Conservation (phyloP, 2,797 vertebrate genomes). For the Fringilla coelebs region DNA sequence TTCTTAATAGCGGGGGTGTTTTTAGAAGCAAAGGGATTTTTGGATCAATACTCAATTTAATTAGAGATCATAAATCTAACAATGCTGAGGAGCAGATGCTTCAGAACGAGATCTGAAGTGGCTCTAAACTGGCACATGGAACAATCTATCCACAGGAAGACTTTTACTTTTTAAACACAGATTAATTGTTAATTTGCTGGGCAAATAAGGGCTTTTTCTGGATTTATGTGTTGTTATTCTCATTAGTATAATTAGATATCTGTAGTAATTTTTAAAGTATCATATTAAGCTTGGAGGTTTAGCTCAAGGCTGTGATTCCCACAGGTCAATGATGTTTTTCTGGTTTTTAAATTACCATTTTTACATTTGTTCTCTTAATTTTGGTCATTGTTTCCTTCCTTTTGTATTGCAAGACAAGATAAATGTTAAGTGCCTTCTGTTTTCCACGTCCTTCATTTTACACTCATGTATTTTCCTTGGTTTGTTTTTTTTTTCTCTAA, state of each 20-base stretch:
- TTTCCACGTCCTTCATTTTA: background rate
- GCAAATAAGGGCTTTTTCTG: background rate
- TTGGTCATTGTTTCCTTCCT: constrained; percentile 5
- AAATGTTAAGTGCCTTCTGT: constrained; percentile 56
- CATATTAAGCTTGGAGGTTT: background rate
- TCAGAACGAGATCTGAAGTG: background rate
- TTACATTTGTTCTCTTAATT: constrained; percentile 41
- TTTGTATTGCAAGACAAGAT: constrained; percentile 32
- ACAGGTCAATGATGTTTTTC: background rate
- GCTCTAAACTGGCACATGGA: background rate
- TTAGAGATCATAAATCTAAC: background rate
- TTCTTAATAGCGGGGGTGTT: background rate
- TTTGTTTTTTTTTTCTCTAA: background rate
- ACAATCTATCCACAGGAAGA: background rate
- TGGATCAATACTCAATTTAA: background rate
- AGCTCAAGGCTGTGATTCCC: background rate
- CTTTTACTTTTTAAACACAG: background rate
- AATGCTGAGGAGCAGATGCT: background rate
- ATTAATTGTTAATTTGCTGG: background rate
- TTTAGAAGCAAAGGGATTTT: background rate
- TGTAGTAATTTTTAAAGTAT: background rate
- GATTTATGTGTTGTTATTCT: background rate
- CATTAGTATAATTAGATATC: background rate
- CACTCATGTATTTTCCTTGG: background rate
- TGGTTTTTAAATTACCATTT: background rate